Percentiles rank a stretch among this genome's conserved stretches.
These are phyloP conservation scores for Acyrthosiphon pisum DNA, from an alignment of 1,140 invertebrate genomes.

Conservation along the genomic window DNA sequence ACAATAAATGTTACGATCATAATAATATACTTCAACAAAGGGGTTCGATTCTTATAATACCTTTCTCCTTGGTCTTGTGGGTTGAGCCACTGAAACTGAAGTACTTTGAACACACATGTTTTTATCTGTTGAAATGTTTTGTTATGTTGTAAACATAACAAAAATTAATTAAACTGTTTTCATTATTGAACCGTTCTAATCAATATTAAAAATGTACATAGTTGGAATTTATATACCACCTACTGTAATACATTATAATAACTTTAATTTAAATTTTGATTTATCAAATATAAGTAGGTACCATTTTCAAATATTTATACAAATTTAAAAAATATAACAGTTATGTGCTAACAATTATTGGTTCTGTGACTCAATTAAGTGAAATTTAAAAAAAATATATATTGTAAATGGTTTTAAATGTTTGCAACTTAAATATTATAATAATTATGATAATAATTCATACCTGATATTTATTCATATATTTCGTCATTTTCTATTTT, in stretches of 20 bases:
- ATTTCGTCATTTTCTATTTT: background rate
- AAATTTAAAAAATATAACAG: background rate
- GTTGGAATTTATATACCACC: too few relatives aligned
- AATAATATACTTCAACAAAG: background rate
- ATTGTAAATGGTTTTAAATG: background rate
- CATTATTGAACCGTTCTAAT: too few relatives aligned
- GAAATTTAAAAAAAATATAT: background rate
- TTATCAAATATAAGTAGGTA: background rate
- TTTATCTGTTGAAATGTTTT: background rate
- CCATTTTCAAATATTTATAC: background rate
- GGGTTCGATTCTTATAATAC: background rate
- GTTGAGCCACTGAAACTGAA: background rate
- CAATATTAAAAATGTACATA: too few relatives aligned
- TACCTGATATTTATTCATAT: background rate
- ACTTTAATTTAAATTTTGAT: background rate
- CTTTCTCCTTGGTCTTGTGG: background rate
- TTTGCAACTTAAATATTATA: background rate
- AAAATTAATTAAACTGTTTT: too few relatives aligned
- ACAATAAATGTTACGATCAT: background rate
- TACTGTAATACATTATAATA: background rate
- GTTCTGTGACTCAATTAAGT: background rate
- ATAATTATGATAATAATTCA: background rate
- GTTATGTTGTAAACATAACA: too few relatives aligned
- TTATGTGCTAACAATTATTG: background rate
- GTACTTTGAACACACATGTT: too few relatives aligned